These are phyloP conservation scores for Neogale vison DNA, from an alignment of 2,113 vertebrate species.

Conservation along the genomic window DNA sequence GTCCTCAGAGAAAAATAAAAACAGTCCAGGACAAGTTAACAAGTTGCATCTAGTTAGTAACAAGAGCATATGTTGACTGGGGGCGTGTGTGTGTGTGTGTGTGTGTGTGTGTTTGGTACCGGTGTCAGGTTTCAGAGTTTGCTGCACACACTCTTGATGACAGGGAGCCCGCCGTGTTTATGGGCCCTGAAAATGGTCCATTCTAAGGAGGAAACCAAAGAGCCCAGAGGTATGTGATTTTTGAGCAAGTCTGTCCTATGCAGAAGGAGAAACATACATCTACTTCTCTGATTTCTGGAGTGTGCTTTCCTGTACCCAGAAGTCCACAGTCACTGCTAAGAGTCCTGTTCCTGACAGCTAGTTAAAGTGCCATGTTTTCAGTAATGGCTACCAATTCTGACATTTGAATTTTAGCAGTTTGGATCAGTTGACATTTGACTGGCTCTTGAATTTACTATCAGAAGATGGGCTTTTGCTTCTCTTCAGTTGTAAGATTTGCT, in stretches of 20 bases:
- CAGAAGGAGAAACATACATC: neutral
- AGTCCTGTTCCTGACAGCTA: neutral
- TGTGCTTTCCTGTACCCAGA: neutral
- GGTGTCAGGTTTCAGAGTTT: neutral
- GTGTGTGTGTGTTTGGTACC: neutral
- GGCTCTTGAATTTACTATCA: slow-evolving; percentile 2
- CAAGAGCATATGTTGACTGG: neutral
- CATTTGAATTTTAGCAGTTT: slow-evolving; percentile 46
- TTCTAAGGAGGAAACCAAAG: neutral
- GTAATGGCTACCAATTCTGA: neutral
- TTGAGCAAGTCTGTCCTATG: neutral
- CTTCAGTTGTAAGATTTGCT: neutral
- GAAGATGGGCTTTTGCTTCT: slow-evolving; percentile 14
- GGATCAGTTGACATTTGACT: slow-evolving; percentile 44
- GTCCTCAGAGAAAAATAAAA: neutral
- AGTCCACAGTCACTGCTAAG: neutral
- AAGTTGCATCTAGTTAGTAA: neutral
- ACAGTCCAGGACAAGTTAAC: neutral
- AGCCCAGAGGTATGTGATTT: neutral
- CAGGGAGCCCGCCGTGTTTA: neutral
- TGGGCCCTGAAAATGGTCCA: neutral
- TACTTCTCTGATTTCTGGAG: neutral
- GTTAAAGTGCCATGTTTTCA: neutral
- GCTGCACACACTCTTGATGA: rapidly evolving
- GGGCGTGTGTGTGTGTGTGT: too few relatives aligned